Conservation (phyloP, 2,888 invertebrate species). For the Panzeria rudis region DNA sequence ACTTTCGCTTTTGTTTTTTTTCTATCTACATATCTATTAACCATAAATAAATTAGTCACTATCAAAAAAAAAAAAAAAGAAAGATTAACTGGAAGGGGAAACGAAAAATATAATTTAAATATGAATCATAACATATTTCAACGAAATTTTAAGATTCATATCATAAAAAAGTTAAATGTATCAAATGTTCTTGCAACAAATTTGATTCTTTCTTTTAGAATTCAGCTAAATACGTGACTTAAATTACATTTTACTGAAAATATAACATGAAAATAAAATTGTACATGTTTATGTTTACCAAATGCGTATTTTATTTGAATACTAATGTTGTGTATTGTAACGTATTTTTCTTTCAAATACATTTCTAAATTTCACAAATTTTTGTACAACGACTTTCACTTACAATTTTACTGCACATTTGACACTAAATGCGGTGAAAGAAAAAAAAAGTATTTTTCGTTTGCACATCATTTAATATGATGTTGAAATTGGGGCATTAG, state of each 20-base stretch:
- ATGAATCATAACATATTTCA: background rate
- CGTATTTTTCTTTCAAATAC: conserved; percentile 19
- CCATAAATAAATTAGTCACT: background rate
- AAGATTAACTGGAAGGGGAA: background rate
- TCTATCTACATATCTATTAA: background rate
- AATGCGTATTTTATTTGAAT: conserved; percentile 4
- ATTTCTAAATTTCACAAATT: conserved; percentile 12
- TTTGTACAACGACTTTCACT: conserved; percentile 42
- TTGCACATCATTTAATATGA: background rate
- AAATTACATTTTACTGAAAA: conserved; percentile 5
- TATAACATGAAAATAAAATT: background rate
- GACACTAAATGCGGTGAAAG: background rate
- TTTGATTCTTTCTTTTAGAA: background rate
- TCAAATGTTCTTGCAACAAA: background rate
- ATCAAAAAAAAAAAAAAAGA: background rate
- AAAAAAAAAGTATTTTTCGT: conserved; percentile 18
- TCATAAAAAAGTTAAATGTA: background rate
- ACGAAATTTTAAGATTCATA: background rate
- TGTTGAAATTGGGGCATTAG: conserved; percentile 3
- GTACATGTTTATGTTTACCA: background rate
- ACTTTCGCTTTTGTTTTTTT: conserved; percentile 47
- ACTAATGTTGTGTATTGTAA: background rate
- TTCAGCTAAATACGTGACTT: conserved; percentile 21
- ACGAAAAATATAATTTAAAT: background rate
- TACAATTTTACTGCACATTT: conserved; percentile 13